Evolutionary conservation across 2,113 vertebrate genomes (phyloP).

Genomic region (Pachycephala philippinensis): DNA sequence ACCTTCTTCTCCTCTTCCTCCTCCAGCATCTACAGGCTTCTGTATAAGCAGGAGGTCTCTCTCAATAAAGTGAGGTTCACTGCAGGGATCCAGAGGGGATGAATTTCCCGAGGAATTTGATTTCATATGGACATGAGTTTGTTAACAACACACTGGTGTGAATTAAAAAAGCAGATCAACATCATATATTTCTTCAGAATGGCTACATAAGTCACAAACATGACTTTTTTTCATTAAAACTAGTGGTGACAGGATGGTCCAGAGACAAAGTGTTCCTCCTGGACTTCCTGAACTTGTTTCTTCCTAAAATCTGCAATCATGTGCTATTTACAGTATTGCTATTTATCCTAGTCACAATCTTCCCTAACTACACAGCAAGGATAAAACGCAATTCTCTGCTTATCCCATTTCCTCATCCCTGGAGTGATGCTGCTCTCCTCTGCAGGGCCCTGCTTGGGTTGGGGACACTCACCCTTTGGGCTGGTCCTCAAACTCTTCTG

Average conservation of each 20-base stretch:
- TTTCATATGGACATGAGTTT: neutral
- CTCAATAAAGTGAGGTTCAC: neutral
- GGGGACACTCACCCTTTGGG: conserved; percentile 83
- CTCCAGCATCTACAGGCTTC: neutral
- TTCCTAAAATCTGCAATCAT: neutral
- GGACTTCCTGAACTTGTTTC: neutral
- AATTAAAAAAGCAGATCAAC: neutral
- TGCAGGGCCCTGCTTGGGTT: neutral
- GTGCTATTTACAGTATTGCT: neutral
- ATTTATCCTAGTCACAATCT: neutral
- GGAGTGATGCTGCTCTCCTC: neutral
- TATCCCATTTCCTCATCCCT: neutral
- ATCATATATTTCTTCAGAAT: neutral
- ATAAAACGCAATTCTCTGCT: neutral
- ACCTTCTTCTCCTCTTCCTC: neutral
- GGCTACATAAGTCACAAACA: neutral
- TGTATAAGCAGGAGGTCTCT: neutral
- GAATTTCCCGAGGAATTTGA: neutral
- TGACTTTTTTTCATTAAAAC: neutral
- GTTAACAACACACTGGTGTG: neutral
- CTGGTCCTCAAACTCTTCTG: conserved; percentile 94
- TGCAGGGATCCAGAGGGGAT: neutral
- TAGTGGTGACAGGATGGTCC: neutral
- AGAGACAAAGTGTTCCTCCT: neutral
- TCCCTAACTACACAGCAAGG: neutral